Percentiles rank a stretch among this genome's conserved stretches.
Evolutionary conservation across 2,113 vertebrate genomes (phyloP).

Genomic region (Dinomys branickii): DNA sequence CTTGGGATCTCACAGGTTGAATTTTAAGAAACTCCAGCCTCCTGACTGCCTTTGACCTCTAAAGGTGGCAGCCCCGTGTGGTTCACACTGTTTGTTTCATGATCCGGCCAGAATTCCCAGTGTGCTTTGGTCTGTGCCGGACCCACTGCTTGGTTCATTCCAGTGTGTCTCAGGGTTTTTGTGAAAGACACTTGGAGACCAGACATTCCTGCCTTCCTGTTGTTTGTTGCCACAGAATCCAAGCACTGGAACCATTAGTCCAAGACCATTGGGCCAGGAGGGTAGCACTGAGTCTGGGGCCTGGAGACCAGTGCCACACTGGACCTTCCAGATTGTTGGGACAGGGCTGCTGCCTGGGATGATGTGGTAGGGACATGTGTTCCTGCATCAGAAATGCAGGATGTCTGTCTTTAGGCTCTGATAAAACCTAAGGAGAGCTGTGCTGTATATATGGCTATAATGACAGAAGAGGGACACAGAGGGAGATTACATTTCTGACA

Average conservation of each 20-base stretch:
- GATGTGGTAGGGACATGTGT: background rate
- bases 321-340: background rate
- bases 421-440: background rate
- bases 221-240: background rate
- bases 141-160: background rate
- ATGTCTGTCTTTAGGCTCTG: background rate
- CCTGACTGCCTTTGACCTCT: background rate
- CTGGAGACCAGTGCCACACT: too few relatives aligned
- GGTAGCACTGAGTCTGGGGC: background rate
- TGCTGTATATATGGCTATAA: rapidly evolving
- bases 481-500: background rate
- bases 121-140: too few relatives aligned
- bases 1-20: background rate
- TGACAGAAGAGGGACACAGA: background rate
- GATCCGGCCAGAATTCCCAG: background rate
- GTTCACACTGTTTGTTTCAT: background rate
- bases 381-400: background rate
- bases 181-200: background rate
- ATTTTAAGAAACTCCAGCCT: background rate
- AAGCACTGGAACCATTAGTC: background rate
- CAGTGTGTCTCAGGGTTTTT: background rate
- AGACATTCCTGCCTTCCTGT: rapidly evolving
- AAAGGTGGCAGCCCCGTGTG: too few relatives aligned
- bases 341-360: too few relatives aligned
- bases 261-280: background rate